A percentile compares a stretch with the other conserved stretches of the same genome.
Evolutionary conservation across 2,888 invertebrate genomes (phyloP).

Genomic region (Alcis repandata): DNA sequence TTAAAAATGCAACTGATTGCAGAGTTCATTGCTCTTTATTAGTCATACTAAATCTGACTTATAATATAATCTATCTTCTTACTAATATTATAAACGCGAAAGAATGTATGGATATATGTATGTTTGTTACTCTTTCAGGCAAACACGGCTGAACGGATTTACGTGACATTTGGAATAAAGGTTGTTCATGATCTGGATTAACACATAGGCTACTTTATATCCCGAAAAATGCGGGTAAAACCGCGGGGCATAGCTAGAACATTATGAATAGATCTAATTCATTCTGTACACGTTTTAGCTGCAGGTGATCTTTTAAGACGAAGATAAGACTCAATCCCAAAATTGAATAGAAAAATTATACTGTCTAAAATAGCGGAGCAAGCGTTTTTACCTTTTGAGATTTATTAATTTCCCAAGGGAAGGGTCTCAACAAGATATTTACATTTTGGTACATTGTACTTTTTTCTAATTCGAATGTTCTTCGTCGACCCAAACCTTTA

Average conservation of each 20-base stretch:
- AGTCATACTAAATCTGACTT: neutral
- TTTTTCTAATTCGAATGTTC: neutral
- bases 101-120: too few species aligned
- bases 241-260: too few species aligned
- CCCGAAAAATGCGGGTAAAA: too few species aligned
- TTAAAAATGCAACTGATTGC: too few species aligned
- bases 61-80: too few species aligned
- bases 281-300: slow-evolving; percentile 19
- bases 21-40: neutral
- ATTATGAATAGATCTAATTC: neutral
- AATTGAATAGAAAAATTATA: slow-evolving; percentile 37
- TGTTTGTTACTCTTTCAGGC: too few species aligned
- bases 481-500: too few species aligned
- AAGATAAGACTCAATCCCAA: slow-evolving; percentile 23
- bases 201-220: too few species aligned
- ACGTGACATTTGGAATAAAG: too few species aligned
- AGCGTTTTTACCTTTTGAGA: slow-evolving; percentile 31
- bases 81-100: too few species aligned
- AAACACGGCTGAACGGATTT: too few species aligned
- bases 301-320: slow-evolving; percentile 21
- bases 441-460: slow-evolving; percentile 26
- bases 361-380: slow-evolving; percentile 28
- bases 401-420: slow-evolving; percentile 36
- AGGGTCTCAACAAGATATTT: slow-evolving; percentile 12
- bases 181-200: too few species aligned